A percentile compares a stretch with the other conserved stretches of the same genome.
These are phyloP conservation scores for Brachyopa scutellaris DNA, from an alignment of 2,888 invertebrate genomes.

Conservation along the genomic window DNA sequence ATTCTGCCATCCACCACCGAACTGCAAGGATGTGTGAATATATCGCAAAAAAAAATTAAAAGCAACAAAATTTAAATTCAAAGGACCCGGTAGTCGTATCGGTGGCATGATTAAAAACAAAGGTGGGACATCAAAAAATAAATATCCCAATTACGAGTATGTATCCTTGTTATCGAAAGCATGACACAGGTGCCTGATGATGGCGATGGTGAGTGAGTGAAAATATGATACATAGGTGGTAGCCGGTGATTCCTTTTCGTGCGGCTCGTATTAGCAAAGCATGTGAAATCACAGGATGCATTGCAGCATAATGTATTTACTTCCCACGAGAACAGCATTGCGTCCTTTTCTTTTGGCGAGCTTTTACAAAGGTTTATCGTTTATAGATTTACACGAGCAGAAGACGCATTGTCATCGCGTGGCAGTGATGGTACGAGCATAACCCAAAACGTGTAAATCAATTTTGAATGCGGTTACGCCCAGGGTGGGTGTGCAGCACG, in stretches of 20 bases:
- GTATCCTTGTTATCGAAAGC: constrained; percentile 64
- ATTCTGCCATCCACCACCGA: background rate
- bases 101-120: constrained; percentile 58
- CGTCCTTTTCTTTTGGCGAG: constrained; percentile 33
- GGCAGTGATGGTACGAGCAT: background rate
- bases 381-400: constrained; percentile 31
- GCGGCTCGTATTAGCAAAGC: constrained; percentile 17
- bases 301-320: constrained; percentile 68
- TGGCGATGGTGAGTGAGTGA: constrained; percentile 49
- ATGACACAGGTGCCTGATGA: constrained; percentile 19
- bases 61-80: constrained; percentile 40
- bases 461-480: constrained; percentile 16
- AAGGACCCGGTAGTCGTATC: constrained; percentile 47
- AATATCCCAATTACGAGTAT: constrained; percentile 70
- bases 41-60: constrained; percentile 30
- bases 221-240: constrained; percentile 55
- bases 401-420: constrained; percentile 27
- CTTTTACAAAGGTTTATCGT: constrained; percentile 55
- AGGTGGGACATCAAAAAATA: constrained; percentile 56
- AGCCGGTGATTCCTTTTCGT: background rate
- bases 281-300: constrained; percentile 58
- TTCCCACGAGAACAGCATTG: constrained; percentile 63
- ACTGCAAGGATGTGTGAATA: constrained; percentile 61
- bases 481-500: constrained; percentile 9
- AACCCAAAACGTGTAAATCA: constrained; percentile 35